Base-by-base conservation (phyloP, 2,888 invertebrate species). In the Neelides folsomi region DNA sequence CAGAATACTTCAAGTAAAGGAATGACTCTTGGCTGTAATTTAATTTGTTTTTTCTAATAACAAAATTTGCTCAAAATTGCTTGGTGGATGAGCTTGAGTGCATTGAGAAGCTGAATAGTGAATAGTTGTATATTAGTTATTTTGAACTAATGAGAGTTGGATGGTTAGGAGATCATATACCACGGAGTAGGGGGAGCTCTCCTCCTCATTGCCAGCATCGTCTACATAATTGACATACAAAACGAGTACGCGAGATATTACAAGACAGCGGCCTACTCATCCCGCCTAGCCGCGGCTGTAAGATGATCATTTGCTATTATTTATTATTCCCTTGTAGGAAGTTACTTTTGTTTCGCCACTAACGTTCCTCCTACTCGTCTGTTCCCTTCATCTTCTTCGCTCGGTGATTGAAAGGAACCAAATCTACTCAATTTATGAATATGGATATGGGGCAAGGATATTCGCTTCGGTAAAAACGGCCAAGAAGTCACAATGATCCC, bases 91-190 rank as follows among this genome's bases (percentile, higher is more conserved):
- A n/a, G n/a, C n/a, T n/a, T n/a, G n/a, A n/a, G n/a, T n/a, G n/a
- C n/a, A n/a, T n/a, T 27, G 3, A 27, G 27, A 27, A 27, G 27
- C 3, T 27, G 27, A 27, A 5, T 7, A 3, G 27, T 37, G 20
- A 8, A 38, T 18, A 19, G 16, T 46, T 46, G 19, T 48, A 45
- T 27, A 27, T 27, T 27, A 27, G 27, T 27, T 27, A 46, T 35
- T 15, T 36, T 34, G 36, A 35, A 35, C 12, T n/a, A 46, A 12
- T 40, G 47, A 9, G 34, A 12, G 2, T 12, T 42, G 16, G 46
- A 44, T 49, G 75, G 77, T 42, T 72, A 88, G 88, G 87, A 88
- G 75, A 76, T 86, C 50, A 75, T 88, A 57, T 89, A 85, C 67
- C 88, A 89, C 65, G 76, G 79, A 7, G 71, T 84, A 53, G 87